Evolutionary conservation across 2,797 vertebrate species (phyloP).

Genomic region (Schizothorax lantsangensis): DNA sequence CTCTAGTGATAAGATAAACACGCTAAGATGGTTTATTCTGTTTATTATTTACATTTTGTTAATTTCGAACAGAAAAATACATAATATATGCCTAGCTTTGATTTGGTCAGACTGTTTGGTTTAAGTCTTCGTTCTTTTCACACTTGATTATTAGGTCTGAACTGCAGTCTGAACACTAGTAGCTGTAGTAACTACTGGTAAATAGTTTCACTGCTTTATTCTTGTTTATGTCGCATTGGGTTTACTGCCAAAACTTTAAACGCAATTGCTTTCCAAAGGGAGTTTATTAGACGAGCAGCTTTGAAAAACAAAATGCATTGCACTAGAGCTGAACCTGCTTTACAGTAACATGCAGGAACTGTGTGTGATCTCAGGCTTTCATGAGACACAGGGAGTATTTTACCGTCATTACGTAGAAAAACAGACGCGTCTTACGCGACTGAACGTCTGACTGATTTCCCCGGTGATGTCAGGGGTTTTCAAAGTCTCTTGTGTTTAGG

Average conservation of each 20-base stretch:
- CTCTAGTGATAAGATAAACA: too few species aligned
- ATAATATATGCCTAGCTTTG: background rate
- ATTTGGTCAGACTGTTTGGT: too few species aligned
- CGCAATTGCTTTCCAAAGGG: background rate
- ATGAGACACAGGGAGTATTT: background rate
- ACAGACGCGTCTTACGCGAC: conserved; percentile 5
- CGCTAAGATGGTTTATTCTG: background rate
- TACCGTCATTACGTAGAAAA: background rate
- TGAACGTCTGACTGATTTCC: conserved; percentile 1
- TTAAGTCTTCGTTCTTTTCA: too few species aligned
- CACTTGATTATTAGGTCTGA: too few species aligned
- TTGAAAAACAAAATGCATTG: background rate
- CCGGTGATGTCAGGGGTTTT: conserved; percentile 16
- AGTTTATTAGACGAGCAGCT: background rate
- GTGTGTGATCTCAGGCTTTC: background rate
- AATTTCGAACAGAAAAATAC: background rate
- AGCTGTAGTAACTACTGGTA: too few species aligned
- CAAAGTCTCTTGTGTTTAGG: conserved; percentile 23
- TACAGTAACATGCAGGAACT: background rate
- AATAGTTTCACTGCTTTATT: background rate
- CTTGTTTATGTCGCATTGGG: background rate
- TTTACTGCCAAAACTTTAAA: background rate
- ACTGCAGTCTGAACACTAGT: too few species aligned
- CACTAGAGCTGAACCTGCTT: background rate
- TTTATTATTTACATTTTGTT: background rate